Evolutionary conservation across 2,888 invertebrate genomes (phyloP).

Genomic region (Melinaea menophilus): DNA sequence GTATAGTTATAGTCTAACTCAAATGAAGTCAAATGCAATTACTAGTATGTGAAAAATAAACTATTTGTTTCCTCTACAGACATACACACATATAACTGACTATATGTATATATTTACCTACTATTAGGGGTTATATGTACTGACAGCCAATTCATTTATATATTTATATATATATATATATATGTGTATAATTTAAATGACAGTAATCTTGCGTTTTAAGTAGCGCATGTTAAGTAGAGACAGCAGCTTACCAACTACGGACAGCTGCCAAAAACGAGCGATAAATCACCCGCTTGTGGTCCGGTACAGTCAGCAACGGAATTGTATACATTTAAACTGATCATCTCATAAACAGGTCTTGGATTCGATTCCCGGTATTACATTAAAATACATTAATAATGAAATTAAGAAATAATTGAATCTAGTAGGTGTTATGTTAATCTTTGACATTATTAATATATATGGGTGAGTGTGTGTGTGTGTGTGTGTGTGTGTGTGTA

Average conservation of each 20-base stretch:
- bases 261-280: constrained; percentile 39
- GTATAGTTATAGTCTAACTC: too few relatives aligned
- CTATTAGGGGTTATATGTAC: too few relatives aligned
- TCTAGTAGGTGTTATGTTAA: too few relatives aligned
- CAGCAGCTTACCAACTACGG: constrained; percentile 33
- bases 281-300: constrained; percentile 36
- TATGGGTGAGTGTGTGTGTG: too few relatives aligned
- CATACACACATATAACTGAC: too few relatives aligned
- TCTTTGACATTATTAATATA: too few relatives aligned
- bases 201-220: constrained; percentile 7
- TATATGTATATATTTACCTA: neutral
- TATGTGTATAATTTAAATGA: neutral
- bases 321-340: neutral
- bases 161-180: neutral
- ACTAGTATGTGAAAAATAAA: too few relatives aligned
- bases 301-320: constrained; percentile 19
- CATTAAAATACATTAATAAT: neutral
- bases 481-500: too few relatives aligned
- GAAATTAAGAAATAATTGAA: too few relatives aligned
- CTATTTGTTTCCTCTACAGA: too few relatives aligned
- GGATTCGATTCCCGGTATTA: neutral
- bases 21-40: too few relatives aligned
- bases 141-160: neutral
- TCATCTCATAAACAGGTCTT: too few relatives aligned
- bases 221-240: constrained; percentile 24